Percentiles rank a stretch among this genome's conserved stretches.
Conservation (phyloP, 2,113 vertebrate genomes). For the Chaetodon auriga region DNA sequence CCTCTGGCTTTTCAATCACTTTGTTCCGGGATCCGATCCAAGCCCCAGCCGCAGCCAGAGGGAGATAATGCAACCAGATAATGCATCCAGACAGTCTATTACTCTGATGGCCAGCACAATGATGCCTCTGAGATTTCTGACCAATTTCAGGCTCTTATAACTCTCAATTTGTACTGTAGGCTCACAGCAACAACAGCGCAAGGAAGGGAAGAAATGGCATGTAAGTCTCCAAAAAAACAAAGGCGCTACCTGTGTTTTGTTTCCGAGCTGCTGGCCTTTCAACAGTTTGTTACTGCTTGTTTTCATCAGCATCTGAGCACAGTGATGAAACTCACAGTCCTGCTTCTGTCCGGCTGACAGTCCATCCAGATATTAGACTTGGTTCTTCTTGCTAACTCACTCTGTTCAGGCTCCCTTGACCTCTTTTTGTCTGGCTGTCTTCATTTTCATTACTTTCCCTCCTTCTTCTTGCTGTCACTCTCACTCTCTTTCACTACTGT, state of each 20-base stretch:
- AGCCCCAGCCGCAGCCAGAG: constrained; percentile 42
- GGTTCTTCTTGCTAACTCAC: not conserved
- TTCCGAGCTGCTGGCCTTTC: constrained; percentile 15
- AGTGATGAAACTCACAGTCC: constrained; percentile 60
- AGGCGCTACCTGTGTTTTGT: constrained; percentile 35
- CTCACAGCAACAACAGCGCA: not conserved
- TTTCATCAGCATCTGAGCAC: constrained; percentile 60
- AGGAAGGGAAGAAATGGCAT: not conserved
- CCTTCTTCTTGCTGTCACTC: constrained; percentile 32
- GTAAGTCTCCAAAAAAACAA: constrained; percentile 25
- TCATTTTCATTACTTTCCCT: constrained; percentile 45
- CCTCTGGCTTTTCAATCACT: constrained; percentile 75
- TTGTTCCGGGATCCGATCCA: constrained; percentile 71
- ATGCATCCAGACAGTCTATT: constrained; percentile 75
- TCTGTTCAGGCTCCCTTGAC: constrained; percentile 1
- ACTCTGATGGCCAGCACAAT: constrained; percentile 71
- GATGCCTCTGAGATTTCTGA: constrained; percentile 75
- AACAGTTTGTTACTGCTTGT: constrained; percentile 56
- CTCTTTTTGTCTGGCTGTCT: constrained; percentile 30
- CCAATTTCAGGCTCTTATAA: constrained; percentile 58
- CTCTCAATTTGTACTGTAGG: constrained; percentile 41
- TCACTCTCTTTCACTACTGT: constrained; percentile 12
- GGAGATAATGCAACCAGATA: constrained; percentile 72
- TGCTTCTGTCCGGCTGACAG: constrained; percentile 38
- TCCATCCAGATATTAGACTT: constrained; percentile 13